Base-by-base conservation (phyloP, 2,797 vertebrate species). In the Rousettus madagascariensis region DNA sequence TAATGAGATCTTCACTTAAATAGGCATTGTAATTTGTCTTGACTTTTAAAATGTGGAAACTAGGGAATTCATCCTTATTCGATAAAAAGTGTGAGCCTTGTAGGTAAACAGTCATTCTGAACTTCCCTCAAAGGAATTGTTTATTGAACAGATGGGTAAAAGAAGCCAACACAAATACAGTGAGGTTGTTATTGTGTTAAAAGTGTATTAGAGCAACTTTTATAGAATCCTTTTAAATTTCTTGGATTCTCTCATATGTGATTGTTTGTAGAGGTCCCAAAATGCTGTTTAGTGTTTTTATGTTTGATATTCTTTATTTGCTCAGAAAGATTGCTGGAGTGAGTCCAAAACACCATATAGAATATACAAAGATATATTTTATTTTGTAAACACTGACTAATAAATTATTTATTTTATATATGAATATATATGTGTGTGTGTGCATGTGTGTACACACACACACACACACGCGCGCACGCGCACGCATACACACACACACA, bases 101-200 rank as follows among this genome's bases (percentile, higher is more conserved):
- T 92, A 68, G 0, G 11, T 71, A 89, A 96, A 95, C 10, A 11
- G 82, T 41, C 38, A 87, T 88, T 91, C 96, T 96, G 66, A 96
- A 89, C 91, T 86, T 96, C 84, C 57, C 7, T 94, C 1, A 3
- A 8, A 74, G 28, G 24, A 24, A 8, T 51, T 6, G 9, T 85
- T 96, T 95, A 77, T 71, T 66, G 57, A 90, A 28, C 17, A 83
- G 26, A 55, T 0, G 19, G 26, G 19, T 30, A 51, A 71, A 46
- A 38, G 43, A 88, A 95, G 66, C 30, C 12, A 17, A 20, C 6
- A 26, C 8, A 68, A 83, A 9, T 19, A 53, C 6, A 84, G 33
- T 24, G 63, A 82, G 33, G 77, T 53, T 80, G 57, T 41, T 80
- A 17, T 79, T 38, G 6, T 38, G 22, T 84, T 46, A 87, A 43